Conservation (phyloP, 2,888 invertebrate species). For the Habroteleia sp. region DNA sequence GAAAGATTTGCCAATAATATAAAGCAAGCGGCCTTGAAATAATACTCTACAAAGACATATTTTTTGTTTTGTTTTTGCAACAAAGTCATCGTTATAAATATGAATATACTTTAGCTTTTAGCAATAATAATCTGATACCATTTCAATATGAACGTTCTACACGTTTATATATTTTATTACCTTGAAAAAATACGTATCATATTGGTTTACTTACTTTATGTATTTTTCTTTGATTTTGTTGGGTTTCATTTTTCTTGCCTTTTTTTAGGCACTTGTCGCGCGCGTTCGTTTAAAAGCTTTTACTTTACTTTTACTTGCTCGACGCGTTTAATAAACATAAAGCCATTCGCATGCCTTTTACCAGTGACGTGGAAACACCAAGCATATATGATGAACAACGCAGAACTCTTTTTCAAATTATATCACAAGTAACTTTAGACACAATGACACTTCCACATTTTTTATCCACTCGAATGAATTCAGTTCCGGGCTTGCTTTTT, state of each 20-base stretch:
- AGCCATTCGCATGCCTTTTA: slow-evolving; percentile 36
- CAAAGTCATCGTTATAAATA: too few relatives aligned
- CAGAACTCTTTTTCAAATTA: slow-evolving; percentile 34
- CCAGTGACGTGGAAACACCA: slow-evolving; percentile 21
- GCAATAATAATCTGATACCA: slow-evolving; percentile 16
- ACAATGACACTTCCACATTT: slow-evolving; percentile 37
- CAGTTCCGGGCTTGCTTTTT: too few relatives aligned
- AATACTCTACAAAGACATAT: too few relatives aligned
- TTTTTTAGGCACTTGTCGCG: slow-evolving; percentile 24
- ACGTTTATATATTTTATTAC: slow-evolving; percentile 17
- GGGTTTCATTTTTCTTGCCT: slow-evolving; percentile 1
- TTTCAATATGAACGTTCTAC: slow-evolving; percentile 8
- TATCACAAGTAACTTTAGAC: slow-evolving; percentile 36
- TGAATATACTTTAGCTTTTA: too few relatives aligned
- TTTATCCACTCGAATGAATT: slow-evolving; percentile 11
- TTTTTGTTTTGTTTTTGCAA: too few relatives aligned
- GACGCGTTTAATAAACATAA: slow-evolving; percentile 54
- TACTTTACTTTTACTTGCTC: slow-evolving; percentile 45
- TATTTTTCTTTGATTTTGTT: slow-evolving; percentile 31
- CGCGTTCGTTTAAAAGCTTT: slow-evolving; percentile 45
- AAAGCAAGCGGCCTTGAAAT: too few relatives aligned
- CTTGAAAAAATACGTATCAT: neutral
- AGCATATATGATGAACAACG: slow-evolving; percentile 32
- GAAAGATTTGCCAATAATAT: too few relatives aligned
- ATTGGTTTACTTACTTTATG: slow-evolving; percentile 8